Conservation (phyloP, 2,797 vertebrate genomes). For the Clamator glandarius region DNA sequence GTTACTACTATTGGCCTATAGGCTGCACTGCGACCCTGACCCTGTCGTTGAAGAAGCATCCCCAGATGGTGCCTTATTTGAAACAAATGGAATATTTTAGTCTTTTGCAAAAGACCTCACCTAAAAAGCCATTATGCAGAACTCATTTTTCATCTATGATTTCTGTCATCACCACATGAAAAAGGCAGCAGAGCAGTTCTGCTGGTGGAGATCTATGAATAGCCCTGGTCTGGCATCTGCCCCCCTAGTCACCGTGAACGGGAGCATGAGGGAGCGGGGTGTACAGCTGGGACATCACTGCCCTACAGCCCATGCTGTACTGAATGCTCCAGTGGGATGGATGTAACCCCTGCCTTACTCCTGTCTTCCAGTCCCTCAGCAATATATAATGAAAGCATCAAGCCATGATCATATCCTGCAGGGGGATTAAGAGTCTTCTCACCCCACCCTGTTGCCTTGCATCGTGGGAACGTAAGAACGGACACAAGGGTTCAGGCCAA, state of each 20-base stretch:
- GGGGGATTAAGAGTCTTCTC: too few relatives aligned
- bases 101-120: neutral
- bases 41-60: neutral
- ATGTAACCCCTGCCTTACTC: too few relatives aligned
- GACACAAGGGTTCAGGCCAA: too few relatives aligned
- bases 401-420: neutral
- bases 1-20: neutral
- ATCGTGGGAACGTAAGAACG: too few relatives aligned
- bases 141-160: neutral
- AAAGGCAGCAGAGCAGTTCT: neutral
- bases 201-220: neutral
- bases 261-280: fast-evolving
- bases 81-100: neutral
- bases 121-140: neutral
- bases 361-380: neutral
- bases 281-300: neutral
- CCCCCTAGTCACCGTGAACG: neutral
- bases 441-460: too few relatives aligned
- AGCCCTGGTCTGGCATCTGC: neutral
- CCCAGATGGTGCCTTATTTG: neutral
- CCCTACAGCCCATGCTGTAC: neutral
- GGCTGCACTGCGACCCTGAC: neutral
- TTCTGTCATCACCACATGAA: neutral
- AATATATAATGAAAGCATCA: neutral
- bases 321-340: neutral